These are phyloP conservation scores for Cantharis nigra DNA, from an alignment of 2,888 invertebrate genomes.

Conservation along the genomic window DNA sequence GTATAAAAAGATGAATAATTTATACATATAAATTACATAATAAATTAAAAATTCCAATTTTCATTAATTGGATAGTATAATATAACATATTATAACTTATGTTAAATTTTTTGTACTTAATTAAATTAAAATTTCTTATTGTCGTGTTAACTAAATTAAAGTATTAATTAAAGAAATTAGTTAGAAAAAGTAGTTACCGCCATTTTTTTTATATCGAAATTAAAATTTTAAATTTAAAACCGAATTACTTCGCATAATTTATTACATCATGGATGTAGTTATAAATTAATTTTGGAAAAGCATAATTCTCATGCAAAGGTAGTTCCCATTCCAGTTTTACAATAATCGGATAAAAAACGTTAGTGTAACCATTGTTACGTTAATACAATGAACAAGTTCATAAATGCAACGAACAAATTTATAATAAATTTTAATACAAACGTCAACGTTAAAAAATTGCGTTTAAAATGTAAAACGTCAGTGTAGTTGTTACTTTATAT, in stretches of 20 bases:
- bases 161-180: background rate
- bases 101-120: background rate
- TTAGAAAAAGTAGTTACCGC: background rate
- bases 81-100: background rate
- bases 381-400: no score
- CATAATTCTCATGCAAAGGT: no score
- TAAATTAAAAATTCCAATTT: background rate
- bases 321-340: no score
- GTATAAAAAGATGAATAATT: background rate
- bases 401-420: no score
- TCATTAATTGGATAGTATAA: background rate
- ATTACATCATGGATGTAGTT: background rate
- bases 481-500: background rate
- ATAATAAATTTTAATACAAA: no score
- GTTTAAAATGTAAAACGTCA: background rate
- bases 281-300: background rate
- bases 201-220: background rate
- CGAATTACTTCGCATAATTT: background rate
- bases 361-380: no score
- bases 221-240: background rate
- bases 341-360: no score
- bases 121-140: background rate
- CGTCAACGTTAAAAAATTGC: no score
- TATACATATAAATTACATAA: background rate
- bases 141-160: background rate